These are phyloP conservation scores for Odontothrips loti DNA, from an alignment of 2,888 invertebrate genomes.

Conservation along the genomic window DNA sequence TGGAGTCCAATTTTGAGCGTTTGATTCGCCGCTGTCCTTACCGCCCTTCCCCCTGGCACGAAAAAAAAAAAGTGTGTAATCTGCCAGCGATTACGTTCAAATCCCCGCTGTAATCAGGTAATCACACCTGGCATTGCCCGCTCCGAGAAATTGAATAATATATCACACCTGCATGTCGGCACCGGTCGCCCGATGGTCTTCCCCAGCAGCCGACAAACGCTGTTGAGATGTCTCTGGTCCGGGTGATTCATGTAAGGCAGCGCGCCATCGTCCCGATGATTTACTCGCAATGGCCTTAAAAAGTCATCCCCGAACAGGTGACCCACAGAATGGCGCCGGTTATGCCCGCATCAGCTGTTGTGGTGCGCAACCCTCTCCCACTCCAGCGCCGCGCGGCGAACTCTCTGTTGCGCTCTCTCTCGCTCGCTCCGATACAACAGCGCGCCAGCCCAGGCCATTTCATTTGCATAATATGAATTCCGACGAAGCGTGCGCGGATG, in stretches of 20 bases:
- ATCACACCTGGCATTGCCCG: neutral
- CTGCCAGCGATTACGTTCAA: neutral
- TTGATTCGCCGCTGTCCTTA: no score
- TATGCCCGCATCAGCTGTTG: no score
- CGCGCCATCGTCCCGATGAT: conserved; percentile 1
- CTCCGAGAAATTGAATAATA: conserved; percentile 24
- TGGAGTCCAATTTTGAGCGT: no score
- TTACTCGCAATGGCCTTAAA: conserved; percentile 16
- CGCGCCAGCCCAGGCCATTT: neutral
- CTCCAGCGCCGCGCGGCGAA: neutral
- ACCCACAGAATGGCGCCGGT: neutral
- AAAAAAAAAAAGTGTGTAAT: neutral
- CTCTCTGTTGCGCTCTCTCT: neutral
- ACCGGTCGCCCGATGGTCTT: neutral
- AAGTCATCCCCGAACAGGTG: conserved; percentile 19
- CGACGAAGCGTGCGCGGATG: neutral
- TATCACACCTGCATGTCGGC: neutral
- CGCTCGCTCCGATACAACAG: neutral
- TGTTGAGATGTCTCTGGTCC: neutral
- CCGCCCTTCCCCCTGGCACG: no score
- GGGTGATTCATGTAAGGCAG: conserved; percentile 21
- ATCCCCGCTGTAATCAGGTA: neutral
- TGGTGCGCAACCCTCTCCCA: no score
- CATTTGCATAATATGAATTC: conserved; percentile 23
- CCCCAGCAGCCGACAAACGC: conserved; percentile 7